A percentile compares a stretch with the other conserved stretches of the same genome.
Evolutionary conservation across 2,797 vertebrate species (phyloP).

Genomic region (Mus caroli): DNA sequence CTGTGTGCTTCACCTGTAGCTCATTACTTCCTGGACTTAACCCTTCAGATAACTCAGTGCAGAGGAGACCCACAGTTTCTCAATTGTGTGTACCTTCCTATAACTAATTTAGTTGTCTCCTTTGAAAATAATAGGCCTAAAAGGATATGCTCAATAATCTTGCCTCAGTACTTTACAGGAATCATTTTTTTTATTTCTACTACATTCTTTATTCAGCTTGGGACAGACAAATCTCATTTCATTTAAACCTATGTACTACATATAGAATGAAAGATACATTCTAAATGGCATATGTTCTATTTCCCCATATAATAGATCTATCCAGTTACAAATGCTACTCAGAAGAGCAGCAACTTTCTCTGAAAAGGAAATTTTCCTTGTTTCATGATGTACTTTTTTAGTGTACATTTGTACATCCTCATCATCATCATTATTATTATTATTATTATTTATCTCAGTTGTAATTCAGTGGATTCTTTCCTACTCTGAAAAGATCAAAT

Average conservation of each 20-base stretch:
- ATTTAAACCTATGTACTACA: neutral
- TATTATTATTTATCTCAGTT: slow-evolving; percentile 48
- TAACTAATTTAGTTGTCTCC: neutral
- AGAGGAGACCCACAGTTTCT: neutral
- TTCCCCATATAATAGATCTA: slow-evolving; percentile 1
- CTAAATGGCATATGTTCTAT: slow-evolving; percentile 13
- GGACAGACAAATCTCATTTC: slow-evolving; percentile 9
- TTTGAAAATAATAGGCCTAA: neutral
- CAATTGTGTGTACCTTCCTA: neutral
- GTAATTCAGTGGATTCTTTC: slow-evolving; percentile 57
- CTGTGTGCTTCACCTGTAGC: neutral
- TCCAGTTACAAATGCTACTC: slow-evolving; percentile 47
- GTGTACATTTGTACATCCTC: slow-evolving; percentile 22
- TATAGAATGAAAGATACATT: slow-evolving; percentile 13
- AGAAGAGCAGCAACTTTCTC: slow-evolving; percentile 47
- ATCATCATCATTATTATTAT: slow-evolving; percentile 35
- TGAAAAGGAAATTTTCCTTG: slow-evolving; percentile 7
- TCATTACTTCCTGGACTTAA: neutral
- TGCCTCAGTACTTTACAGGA: neutral
- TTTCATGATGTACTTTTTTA: slow-evolving; percentile 62
- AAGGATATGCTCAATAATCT: neutral
- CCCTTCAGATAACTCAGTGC: neutral
- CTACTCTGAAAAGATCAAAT: slow-evolving; percentile 37
- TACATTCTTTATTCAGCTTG: neutral
- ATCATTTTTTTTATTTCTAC: neutral